A percentile compares a stretch with the other conserved stretches of the same genome.
Evolutionary conservation across 2,888 invertebrate genomes (phyloP).

Genomic region (Epirrhoe tristata): DNA sequence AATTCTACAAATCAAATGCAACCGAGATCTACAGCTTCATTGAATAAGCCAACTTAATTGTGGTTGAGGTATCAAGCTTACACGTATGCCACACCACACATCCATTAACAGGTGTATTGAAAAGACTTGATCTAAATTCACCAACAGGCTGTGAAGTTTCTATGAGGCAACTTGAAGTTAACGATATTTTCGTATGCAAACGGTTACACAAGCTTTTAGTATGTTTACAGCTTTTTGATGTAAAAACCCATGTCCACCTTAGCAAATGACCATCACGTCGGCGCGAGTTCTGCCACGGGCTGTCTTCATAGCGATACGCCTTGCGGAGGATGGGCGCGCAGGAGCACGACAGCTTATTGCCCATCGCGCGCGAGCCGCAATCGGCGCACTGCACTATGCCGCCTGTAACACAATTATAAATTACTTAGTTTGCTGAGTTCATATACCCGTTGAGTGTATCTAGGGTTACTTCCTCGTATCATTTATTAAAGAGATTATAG

Average conservation of each 20-base stretch:
- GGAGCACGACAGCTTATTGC: constrained; percentile 98
- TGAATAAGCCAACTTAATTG: constrained; percentile 17
- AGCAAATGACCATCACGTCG: constrained; percentile 94
- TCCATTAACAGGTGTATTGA: constrained; percentile 21
- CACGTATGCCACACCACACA: constrained; percentile 20
- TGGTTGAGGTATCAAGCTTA: constrained; percentile 16
- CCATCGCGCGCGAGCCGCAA: constrained; percentile 91
- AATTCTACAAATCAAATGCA: constrained; percentile 9
- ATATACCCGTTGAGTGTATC: too few relatives aligned
- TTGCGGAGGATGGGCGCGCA: constrained; percentile 98
- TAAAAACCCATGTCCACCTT: constrained; percentile 83
- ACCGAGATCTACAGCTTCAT: constrained; percentile 1
- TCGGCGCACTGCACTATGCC: constrained; percentile 85
- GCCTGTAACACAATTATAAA: constrained; percentile 63
- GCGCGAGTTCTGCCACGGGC: constrained; percentile 96
- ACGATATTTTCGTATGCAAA: constrained; percentile 40
- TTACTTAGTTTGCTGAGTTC: background rate
- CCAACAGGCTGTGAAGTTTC: constrained; percentile 14
- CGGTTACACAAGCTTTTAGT: constrained; percentile 35
- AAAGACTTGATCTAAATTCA: constrained; percentile 17
- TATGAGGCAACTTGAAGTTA: constrained; percentile 38
- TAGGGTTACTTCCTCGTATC: too few relatives aligned
- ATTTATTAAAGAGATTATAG: too few relatives aligned
- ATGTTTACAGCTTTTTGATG: constrained; percentile 14
- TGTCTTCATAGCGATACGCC: constrained; percentile 98